These are phyloP conservation scores for Polymixis flavicincta DNA, from an alignment of 2,888 invertebrate species.

Conservation along the genomic window DNA sequence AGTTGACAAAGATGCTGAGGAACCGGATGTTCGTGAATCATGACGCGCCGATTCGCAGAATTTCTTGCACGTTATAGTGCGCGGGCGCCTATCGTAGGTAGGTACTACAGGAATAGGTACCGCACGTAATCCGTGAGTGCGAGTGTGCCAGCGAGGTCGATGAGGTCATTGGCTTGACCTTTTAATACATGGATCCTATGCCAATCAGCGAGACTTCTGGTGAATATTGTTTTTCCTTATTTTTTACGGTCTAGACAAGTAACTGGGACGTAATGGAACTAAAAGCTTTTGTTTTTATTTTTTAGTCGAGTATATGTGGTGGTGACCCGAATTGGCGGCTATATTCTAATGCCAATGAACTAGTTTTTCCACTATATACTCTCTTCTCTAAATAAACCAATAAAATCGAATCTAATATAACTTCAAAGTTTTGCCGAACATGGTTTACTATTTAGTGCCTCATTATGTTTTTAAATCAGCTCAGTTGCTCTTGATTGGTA, in stretches of 20 bases:
- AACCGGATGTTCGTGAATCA: conserved; percentile 82
- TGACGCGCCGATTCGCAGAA: conserved; percentile 78
- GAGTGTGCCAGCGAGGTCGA: conserved; percentile 62
- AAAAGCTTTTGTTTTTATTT: conserved; percentile 27
- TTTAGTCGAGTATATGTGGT: background rate
- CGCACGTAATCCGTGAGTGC: conserved; percentile 61
- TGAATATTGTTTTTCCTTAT: conserved; percentile 64
- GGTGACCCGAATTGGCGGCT: conserved; percentile 17
- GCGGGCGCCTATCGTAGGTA: conserved; percentile 65
- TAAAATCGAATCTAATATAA: conserved; percentile 1
- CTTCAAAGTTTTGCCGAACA: conserved; percentile 2
- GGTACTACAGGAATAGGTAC: conserved; percentile 38
- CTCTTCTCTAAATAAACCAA: background rate
- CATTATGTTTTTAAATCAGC: background rate
- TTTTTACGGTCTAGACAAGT: conserved; percentile 37
- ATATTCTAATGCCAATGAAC: conserved; percentile 9
- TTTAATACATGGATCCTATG: conserved; percentile 68
- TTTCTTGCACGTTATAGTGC: conserved; percentile 62
- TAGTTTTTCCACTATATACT: background rate
- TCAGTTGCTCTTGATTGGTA: background rate
- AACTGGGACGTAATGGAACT: conserved; percentile 33
- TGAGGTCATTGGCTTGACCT: conserved; percentile 84
- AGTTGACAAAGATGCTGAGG: conserved; percentile 76
- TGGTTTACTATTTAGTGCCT: background rate
- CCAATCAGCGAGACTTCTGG: conserved; percentile 56